Evolutionary conservation across 1,140 invertebrate species (phyloP).

Genomic region (Lethrus apterus): DNA sequence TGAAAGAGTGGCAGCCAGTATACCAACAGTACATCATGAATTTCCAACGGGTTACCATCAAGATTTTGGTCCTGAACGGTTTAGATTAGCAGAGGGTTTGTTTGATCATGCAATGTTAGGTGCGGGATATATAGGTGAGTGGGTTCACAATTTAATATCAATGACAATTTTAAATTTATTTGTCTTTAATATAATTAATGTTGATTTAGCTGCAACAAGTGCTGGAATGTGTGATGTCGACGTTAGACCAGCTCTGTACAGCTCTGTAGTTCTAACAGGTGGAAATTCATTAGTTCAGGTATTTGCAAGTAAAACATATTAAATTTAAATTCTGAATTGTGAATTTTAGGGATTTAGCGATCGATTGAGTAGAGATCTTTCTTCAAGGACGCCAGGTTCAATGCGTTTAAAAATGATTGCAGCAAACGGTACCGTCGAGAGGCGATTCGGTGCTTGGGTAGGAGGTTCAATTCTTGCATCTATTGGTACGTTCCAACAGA

Average conservation of each 20-base stretch:
- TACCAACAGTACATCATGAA: constrained; percentile 85
- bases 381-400: constrained; percentile 79
- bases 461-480: constrained; percentile 94
- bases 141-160: too few relatives aligned
- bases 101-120: constrained; percentile 82
- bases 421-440: constrained; percentile 73
- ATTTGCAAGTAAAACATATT: constrained; percentile 1
- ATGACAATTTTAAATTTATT: too few relatives aligned
- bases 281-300: constrained; percentile 77
- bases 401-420: constrained; percentile 82
- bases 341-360: constrained; percentile 74
- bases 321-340: constrained; percentile 43
- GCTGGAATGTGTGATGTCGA: constrained; percentile 94
- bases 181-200: neutral
- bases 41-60: constrained; percentile 92
- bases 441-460: constrained; percentile 91
- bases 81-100: constrained; percentile 81
- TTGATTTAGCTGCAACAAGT: constrained; percentile 66
- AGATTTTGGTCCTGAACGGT: constrained; percentile 83
- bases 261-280: constrained; percentile 83
- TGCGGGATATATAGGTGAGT: constrained; percentile 58
- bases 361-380: constrained; percentile 80
- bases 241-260: constrained; percentile 83
- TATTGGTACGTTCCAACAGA: constrained; percentile 93
- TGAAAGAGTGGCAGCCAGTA: constrained; percentile 68